Conservation (phyloP, 2,797 vertebrate genomes). For the Benthosema pterotum region DNA sequence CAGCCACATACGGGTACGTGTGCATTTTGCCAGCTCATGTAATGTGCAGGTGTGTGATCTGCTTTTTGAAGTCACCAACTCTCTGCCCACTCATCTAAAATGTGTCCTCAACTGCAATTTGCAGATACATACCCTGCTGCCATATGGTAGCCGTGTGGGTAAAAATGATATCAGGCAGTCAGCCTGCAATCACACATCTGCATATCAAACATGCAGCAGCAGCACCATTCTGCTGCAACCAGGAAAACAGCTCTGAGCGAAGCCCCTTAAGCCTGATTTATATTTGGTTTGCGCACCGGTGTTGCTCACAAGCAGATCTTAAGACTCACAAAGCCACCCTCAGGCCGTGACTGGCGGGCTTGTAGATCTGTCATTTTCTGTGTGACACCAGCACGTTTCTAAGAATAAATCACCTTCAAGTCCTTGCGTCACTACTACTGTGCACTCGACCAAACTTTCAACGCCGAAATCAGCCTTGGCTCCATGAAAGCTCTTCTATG, state of each 20-base stretch:
- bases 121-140: conserved; percentile 11
- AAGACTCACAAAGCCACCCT: too few species aligned
- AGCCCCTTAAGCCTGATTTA: conserved; percentile 40
- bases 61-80: too few species aligned
- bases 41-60: too few species aligned
- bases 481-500: conserved; percentile 18
- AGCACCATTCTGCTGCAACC: conserved; percentile 55
- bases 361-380: too few species aligned
- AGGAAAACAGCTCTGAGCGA: conserved; percentile 45
- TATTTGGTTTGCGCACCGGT: background rate
- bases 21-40: background rate
- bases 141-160: conserved; percentile 28
- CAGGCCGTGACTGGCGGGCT: too few species aligned
- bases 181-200: conserved; percentile 40
- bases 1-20: too few species aligned
- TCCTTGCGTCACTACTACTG: conserved; percentile 33
- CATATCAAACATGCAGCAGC: conserved; percentile 43
- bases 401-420: too few species aligned
- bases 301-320: too few species aligned
- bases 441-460: conserved; percentile 70
- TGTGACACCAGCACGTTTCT: too few species aligned
- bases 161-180: conserved; percentile 25
- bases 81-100: conserved; percentile 21
- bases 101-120: conserved; percentile 32
- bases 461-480: conserved; percentile 57